These are phyloP conservation scores for Thera obeliscata DNA, from an alignment of 2,888 invertebrate species.

Conservation along the genomic window DNA sequence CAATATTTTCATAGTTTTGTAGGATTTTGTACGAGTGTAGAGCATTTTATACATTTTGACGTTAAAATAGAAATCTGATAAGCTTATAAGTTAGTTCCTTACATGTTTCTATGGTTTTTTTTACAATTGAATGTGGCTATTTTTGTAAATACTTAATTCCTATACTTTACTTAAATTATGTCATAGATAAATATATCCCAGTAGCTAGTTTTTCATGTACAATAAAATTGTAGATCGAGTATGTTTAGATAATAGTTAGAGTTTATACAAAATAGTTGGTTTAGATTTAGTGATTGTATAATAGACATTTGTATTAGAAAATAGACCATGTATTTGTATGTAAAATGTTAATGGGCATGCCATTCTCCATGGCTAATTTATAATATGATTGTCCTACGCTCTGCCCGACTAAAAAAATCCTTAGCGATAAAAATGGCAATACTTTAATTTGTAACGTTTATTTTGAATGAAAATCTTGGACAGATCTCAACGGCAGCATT, in stretches of 20 bases:
- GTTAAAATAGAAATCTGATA: conserved; percentile 40
- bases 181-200: conserved; percentile 77
- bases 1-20: conserved; percentile 53
- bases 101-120: conserved; percentile 56
- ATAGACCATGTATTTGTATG: conserved; percentile 69
- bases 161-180: conserved; percentile 80
- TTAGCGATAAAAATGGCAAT: conserved; percentile 9
- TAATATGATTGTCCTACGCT: conserved; percentile 20
- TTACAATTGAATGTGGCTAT: conserved; percentile 74
- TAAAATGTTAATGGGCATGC: conserved; percentile 59
- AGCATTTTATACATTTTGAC: conserved; percentile 55
- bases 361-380: conserved; percentile 26
- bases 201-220: conserved; percentile 82
- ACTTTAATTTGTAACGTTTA: conserved; percentile 8
- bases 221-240: conserved; percentile 81
- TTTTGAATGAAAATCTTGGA: conserved; percentile 17
- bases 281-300: conserved; percentile 76
- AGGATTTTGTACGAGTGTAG: conserved; percentile 65
- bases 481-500: conserved; percentile 37
- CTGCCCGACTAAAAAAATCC: conserved; percentile 11
- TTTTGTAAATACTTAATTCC: conserved; percentile 74
- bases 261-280: conserved; percentile 81
- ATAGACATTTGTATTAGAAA: conserved; percentile 70
- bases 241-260: conserved; percentile 77
- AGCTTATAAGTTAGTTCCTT: conserved; percentile 61